phyloP scores from a whole-genome alignment of 2,113 vertebrate genomes.

The Steatornis caripensis region DNA sequence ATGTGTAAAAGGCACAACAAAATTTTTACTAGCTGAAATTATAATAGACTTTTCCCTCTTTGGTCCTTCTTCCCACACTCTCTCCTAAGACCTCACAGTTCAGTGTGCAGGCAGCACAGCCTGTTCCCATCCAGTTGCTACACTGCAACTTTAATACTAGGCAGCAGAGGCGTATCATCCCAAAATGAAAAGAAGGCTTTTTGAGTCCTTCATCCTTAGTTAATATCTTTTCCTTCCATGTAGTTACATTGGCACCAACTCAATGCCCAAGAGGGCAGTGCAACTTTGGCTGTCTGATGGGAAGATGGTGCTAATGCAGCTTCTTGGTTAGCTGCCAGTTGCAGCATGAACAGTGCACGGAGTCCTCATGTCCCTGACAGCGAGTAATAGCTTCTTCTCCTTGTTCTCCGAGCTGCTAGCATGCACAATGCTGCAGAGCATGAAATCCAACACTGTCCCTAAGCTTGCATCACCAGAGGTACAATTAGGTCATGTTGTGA shows the following conservation, averaged over 20 bases:
- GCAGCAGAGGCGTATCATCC: neutral
- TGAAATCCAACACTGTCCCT: neutral
- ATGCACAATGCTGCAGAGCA: neutral
- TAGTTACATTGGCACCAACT: neutral
- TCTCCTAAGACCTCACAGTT: neutral
- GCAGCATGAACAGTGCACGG: neutral
- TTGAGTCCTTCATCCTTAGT: neutral
- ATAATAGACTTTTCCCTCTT: neutral
- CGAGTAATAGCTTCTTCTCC: neutral
- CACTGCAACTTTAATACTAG: neutral
- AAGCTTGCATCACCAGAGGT: neutral
- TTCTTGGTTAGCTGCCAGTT: neutral
- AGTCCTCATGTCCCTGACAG: neutral
- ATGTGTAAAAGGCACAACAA: slow-evolving; percentile 3
- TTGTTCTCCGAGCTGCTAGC: neutral
- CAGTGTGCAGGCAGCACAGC: neutral
- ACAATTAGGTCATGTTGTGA: neutral
- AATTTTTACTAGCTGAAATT: neutral
- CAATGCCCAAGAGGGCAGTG: neutral
- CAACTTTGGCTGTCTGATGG: neutral
- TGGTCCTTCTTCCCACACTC: neutral
- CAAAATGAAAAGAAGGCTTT: neutral
- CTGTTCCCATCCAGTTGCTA: neutral
- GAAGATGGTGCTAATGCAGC: neutral
- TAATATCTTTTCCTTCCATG: neutral